Evolutionary conservation across 2,113 vertebrate genomes (phyloP), one percentile per base, ranked within the genome.

Genomic region (Noctilio leporinus): DNA sequence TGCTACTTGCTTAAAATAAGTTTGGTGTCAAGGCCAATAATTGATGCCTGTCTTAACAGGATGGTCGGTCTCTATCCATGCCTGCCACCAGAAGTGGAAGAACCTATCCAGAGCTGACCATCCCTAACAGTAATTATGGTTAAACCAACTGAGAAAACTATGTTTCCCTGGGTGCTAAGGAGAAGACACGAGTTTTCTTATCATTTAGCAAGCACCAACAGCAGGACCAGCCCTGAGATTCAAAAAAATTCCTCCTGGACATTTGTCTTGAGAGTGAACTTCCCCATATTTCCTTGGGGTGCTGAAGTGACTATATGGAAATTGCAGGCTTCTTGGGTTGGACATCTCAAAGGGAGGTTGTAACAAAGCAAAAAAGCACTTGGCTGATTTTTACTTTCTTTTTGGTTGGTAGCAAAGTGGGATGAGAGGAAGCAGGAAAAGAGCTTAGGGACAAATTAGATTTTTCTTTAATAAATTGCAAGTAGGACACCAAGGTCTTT

Each of bases 381-480:
- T 28, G 51, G 53, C 57, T 92, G 62, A 11, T 75, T 93, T 93
- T 83, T 22, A 22, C 16, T 81, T 94, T 93, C 30, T 73, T 86
- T 49, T 92, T 62, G 43, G 76, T 92, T 53, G 80, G 35, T n/a
- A 94, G 57, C 53, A 83, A 93, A 64, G 55, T 75, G 10, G 40
- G 30, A n/a, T n/a, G n/a, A 40, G 15, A 89, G 24, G 64, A 59
- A 72, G n/a, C 26, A 2, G 51, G 12, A 12, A 76, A 69, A 70
- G 24, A 91, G 53, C 72, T 53, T 20, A 15, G 57, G 38, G 65
- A 72, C 40, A 81, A 81, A 87, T 69, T 69, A 33, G 24, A 84
- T 5, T 96, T 94, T 92, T 88, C 26, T 62, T n/a, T 89, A 84
- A 70, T 82, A 89, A 94, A 80, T 67, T 83, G 15, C 78, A 92